Base-by-base conservation (phyloP, 2,888 invertebrate genomes). In the Eupithecia abbreviata region DNA sequence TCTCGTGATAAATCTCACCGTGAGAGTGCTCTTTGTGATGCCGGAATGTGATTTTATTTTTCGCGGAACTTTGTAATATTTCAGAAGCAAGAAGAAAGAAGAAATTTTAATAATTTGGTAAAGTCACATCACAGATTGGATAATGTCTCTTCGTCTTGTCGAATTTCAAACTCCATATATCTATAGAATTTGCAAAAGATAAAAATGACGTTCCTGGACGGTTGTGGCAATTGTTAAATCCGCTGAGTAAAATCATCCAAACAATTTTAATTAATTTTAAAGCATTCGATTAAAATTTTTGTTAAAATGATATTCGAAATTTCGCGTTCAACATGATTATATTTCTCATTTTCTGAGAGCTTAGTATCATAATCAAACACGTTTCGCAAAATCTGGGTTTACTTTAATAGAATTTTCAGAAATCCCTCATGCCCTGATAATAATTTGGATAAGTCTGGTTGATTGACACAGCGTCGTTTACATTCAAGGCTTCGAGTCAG, bases 391-490 rank as follows among this genome's bases (percentile, higher is more conserved):
- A 30, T 41, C 41, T 65, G 13, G 65, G 18, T 41, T 65, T 58
- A 58, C n/a, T 58, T 65, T 41, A 65, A 13, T 42, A 66, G 15
- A 66, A 7, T 66, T 66, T 13, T 3, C 41, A 66, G 15, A 66
- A 42, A 66, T 66, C 42, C 66, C 42, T 66, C 51, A 30, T 58
- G 18, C 69, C 18, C 55, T 71, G 68, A 73, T 79, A 76, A 72
- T 78, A 77, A 77, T 75, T 77, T 75, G 62, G 58, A 73, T 79
- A 77, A 65, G 51, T 73, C 68, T 73, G 68, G 67, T 72, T 58
- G 70, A 66, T 73, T 73, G 58, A 71, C 62, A 71, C 30, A 55
- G 12, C 55, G 71, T 75, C 49, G 71, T 75, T 78, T 73, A 69
- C 69, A 73, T 73, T 78, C 75, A 73, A 71, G 51, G 51, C 18